phyloP scores from a whole-genome alignment of 2,797 vertebrate genomes.

The Ctenopoma kingsleyae region DNA sequence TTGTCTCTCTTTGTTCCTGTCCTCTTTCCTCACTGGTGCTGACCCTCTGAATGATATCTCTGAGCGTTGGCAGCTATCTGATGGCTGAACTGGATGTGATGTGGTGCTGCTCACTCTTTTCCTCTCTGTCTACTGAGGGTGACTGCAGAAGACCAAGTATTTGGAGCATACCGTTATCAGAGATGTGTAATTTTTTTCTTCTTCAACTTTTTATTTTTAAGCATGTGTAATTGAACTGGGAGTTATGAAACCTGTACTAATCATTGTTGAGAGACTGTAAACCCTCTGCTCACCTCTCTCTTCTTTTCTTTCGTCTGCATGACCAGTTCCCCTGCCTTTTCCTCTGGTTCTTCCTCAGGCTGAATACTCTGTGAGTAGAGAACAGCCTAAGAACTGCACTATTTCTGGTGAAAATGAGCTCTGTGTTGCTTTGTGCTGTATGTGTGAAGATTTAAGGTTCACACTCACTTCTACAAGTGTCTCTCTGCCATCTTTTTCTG shows the following conservation, averaged over 20 bases:
- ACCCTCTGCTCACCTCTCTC: conserved; percentile 50
- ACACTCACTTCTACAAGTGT: conserved; percentile 68
- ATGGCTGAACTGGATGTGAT: conserved; percentile 23
- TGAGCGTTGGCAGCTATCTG: conserved; percentile 32
- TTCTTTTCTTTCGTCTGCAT: conserved; percentile 38
- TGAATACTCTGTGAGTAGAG: conserved; percentile 50
- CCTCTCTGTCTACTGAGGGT: conserved; percentile 32
- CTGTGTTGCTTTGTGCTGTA: conserved; percentile 1
- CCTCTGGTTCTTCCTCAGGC: conserved; percentile 45
- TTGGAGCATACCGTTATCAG: conserved; percentile 8
- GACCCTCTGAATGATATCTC: conserved; percentile 37
- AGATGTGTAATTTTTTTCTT: conserved; percentile 3
- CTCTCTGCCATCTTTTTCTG: conserved; percentile 60
- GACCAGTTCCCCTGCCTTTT: conserved; percentile 28
- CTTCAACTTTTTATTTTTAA: conserved; percentile 4
- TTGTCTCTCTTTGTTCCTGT: conserved; percentile 41
- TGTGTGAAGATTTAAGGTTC: neutral
- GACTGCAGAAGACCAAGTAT: conserved; percentile 36
- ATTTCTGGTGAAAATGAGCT: conserved; percentile 11
- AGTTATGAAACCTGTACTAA: conserved; percentile 12
- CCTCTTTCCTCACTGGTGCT: conserved; percentile 33
- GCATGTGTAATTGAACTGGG: neutral
- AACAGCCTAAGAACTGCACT: conserved; percentile 17
- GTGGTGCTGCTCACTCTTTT: conserved; percentile 46
- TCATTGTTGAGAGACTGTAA: neutral